Evolutionary conservation across 2,888 invertebrate genomes (phyloP).

Genomic region (Tyria jacobaeae): DNA sequence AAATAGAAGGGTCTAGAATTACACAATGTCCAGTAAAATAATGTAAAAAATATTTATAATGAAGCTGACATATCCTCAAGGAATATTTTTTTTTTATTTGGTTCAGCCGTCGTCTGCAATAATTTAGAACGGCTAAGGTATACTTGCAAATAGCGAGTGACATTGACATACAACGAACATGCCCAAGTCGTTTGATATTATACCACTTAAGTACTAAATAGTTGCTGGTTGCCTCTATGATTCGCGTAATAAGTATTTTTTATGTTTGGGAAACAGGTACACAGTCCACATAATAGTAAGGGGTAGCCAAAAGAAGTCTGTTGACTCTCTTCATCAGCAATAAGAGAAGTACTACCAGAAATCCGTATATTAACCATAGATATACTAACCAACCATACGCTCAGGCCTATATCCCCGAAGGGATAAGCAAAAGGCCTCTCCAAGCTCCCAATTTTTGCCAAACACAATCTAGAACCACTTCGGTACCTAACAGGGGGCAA

Average conservation of each 20-base stretch:
- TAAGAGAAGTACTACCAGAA: too few species aligned
- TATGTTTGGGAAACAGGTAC: neutral
- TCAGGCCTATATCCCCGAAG: too few species aligned
- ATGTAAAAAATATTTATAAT: conserved; percentile 3
- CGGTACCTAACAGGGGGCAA: too few species aligned
- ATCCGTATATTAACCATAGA: too few species aligned
- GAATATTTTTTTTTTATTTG: conserved; percentile 30
- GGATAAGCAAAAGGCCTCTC: too few species aligned
- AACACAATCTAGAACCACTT: too few species aligned
- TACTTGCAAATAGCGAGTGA: conserved; percentile 30
- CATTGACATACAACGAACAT: conserved; percentile 38
- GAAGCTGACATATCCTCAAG: conserved; percentile 17
- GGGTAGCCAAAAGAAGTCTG: too few species aligned
- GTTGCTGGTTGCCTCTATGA: conserved; percentile 15
- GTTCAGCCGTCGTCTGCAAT: conserved; percentile 16
- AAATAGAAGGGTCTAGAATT: conserved; percentile 22
- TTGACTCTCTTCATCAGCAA: too few species aligned
- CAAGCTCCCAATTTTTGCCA: too few species aligned
- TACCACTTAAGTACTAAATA: conserved; percentile 42
- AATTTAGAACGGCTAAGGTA: conserved; percentile 29
- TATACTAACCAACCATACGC: too few species aligned
- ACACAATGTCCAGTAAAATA: conserved; percentile 23
- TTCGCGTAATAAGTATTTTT: conserved; percentile 4
- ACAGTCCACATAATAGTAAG: neutral
- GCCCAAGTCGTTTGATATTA: conserved; percentile 24